Percentiles rank a stretch among this genome's conserved stretches.
These are phyloP conservation scores for Gymnosoma rotundatum DNA, from an alignment of 2,888 invertebrate genomes.

Conservation along the genomic window DNA sequence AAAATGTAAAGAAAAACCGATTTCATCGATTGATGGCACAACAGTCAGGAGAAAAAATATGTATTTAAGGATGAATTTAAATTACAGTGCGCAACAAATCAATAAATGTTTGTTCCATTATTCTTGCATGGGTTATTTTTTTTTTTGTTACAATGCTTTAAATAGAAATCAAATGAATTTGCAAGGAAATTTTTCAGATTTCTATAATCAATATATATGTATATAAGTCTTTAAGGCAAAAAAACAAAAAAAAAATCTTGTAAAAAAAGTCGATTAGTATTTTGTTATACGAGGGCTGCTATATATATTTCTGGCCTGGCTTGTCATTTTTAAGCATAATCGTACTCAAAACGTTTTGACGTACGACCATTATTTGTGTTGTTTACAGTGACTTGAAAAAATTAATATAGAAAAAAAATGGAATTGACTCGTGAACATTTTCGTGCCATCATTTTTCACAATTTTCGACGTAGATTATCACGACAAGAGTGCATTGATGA, in stretches of 20 bases:
- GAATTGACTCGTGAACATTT: no score
- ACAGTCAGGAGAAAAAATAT: constrained; percentile 41
- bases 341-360: no score
- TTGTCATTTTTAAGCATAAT: no score
- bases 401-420: no score
- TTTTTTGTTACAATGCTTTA: not conserved
- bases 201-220: not conserved
- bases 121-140: not conserved
- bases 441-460: no score
- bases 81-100: constrained; percentile 60
- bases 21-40: constrained; percentile 37
- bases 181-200: constrained; percentile 25
- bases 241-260: not conserved
- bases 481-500: no score
- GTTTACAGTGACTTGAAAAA: no score
- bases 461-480: no score
- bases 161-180: not conserved
- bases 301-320: no score
- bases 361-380: no score
- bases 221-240: not conserved
- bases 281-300: no score
- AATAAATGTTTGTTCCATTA: constrained; percentile 29
- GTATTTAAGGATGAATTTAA: constrained; percentile 46
- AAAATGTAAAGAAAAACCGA: constrained; percentile 3
- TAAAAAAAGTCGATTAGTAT: no score